Evolutionary conservation across 2,113 vertebrate species (phyloP).

Genomic region (Tetrax tetrax): DNA sequence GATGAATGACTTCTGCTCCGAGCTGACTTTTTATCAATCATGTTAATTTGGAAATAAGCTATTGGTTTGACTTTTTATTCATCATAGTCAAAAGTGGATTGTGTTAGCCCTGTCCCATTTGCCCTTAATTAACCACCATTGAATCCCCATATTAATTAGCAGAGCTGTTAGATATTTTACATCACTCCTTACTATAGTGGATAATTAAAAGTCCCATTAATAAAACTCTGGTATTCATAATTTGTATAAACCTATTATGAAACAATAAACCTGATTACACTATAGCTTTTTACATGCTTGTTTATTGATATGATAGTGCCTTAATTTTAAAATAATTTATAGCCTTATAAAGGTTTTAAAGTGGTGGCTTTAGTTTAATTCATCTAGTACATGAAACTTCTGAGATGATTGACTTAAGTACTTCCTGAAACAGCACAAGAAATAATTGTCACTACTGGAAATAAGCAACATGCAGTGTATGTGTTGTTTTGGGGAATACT

Average conservation of each 20-base stretch:
- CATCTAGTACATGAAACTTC: not conserved
- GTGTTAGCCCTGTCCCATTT: conserved; percentile 86
- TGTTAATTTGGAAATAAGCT: conserved; percentile 85
- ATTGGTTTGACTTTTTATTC: conserved; percentile 87
- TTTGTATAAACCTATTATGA: conserved; percentile 80
- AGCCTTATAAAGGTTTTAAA: not conserved
- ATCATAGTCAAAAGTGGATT: conserved; percentile 81
- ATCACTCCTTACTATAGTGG: conserved; percentile 84
- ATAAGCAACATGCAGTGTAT: not conserved
- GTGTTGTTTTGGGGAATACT: not conserved
- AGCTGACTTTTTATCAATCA: conserved; percentile 81
- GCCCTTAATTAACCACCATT: conserved; percentile 93
- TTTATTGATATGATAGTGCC: conserved; percentile 9
- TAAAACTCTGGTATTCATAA: conserved; percentile 86
- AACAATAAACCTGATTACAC: conserved; percentile 66
- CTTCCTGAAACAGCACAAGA: not conserved
- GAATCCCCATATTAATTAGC: conserved; percentile 93
- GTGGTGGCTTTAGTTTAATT: not conserved
- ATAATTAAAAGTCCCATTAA: conserved; percentile 92
- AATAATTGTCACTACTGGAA: not conserved
- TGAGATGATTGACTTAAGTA: not conserved
- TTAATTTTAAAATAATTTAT: conserved; percentile 26
- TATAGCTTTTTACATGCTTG: conserved; percentile 30
- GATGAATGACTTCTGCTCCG: conserved; percentile 52
- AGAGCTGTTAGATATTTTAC: conserved; percentile 88